Percentiles rank a stretch among this genome's conserved stretches.
These are phyloP conservation scores for Drosophila pandora DNA, from an alignment of 1,140 invertebrate genomes.

Conservation along the genomic window DNA sequence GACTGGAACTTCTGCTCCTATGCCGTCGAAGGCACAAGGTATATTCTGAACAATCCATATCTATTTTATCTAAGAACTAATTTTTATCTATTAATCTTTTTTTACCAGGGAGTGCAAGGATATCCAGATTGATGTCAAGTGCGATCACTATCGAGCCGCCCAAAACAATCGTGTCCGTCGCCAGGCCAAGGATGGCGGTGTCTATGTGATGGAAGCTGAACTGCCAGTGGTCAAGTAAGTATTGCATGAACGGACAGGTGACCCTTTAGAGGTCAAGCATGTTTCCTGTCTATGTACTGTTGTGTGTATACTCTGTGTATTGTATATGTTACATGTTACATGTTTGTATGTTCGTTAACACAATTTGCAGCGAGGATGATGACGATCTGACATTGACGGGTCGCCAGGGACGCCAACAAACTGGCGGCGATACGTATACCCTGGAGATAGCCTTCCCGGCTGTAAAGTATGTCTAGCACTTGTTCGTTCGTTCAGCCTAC, in stretches of 20 bases:
- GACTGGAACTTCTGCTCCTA: conserved; percentile 98
- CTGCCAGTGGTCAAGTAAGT: conserved; percentile 93
- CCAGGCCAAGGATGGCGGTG: conserved; percentile 88
- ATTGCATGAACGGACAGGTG: conserved; percentile 1
- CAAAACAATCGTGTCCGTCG: conserved; percentile 87
- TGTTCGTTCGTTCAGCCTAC: conserved; percentile 18
- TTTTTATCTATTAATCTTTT: conserved; percentile 19
- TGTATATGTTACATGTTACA: conserved; percentile 58
- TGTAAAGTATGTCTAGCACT: conserved; percentile 91
- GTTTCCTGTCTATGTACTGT: conserved; percentile 14
- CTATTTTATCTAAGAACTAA: too few relatives aligned
- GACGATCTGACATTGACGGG: conserved; percentile 61
- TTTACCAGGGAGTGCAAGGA: conserved; percentile 91
- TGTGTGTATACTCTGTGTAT: conserved; percentile 45
- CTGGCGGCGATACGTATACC: conserved; percentile 90
- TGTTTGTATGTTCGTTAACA: conserved; percentile 59
- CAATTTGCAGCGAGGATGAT: conserved; percentile 78
- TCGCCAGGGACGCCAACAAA: conserved; percentile 88
- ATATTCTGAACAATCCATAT: neutral
- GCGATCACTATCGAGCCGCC: conserved; percentile 87
- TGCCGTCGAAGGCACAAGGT: conserved; percentile 87
- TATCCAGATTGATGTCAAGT: conserved; percentile 94
- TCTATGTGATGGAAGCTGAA: conserved; percentile 90
- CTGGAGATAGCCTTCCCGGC: conserved; percentile 95
- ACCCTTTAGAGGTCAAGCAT: conserved; percentile 24